phyloP scores from a whole-genome alignment of 2,113 vertebrate species.

The Dicaeum eximium region DNA sequence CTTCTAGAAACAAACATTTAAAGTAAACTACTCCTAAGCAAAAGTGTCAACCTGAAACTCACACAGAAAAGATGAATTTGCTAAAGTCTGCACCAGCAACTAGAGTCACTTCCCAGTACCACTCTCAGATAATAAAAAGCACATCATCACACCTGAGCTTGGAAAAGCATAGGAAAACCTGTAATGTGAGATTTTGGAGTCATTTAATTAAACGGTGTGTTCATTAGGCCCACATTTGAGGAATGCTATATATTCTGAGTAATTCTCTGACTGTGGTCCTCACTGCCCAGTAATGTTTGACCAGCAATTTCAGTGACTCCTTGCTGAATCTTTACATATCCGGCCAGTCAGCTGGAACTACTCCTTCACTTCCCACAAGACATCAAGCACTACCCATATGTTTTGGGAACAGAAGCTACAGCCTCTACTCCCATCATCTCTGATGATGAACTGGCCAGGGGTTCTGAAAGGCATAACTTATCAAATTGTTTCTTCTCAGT shows the following conservation, averaged over 20 bases:
- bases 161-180: neutral
- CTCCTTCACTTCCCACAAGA: neutral
- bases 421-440: neutral
- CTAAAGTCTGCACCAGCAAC: neutral
- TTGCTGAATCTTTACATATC: neutral
- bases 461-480: neutral
- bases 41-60: neutral
- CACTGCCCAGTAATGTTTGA: neutral
- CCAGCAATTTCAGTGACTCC: neutral
- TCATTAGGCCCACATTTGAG: neutral
- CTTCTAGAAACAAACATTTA: neutral
- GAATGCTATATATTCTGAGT: neutral
- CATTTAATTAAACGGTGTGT: neutral
- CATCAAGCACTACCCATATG: neutral
- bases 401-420: neutral
- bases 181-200: neutral
- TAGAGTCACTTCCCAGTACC: neutral
- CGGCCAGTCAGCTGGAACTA: neutral
- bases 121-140: neutral
- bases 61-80: neutral
- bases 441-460: neutral
- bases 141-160: neutral
- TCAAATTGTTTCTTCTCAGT: too few species aligned
- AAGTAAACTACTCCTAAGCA: neutral
- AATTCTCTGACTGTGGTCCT: neutral